phyloP scores from a whole-genome alignment of 64 coral and sea anemone genomes.

The Catalaphyllia jardinei region DNA sequence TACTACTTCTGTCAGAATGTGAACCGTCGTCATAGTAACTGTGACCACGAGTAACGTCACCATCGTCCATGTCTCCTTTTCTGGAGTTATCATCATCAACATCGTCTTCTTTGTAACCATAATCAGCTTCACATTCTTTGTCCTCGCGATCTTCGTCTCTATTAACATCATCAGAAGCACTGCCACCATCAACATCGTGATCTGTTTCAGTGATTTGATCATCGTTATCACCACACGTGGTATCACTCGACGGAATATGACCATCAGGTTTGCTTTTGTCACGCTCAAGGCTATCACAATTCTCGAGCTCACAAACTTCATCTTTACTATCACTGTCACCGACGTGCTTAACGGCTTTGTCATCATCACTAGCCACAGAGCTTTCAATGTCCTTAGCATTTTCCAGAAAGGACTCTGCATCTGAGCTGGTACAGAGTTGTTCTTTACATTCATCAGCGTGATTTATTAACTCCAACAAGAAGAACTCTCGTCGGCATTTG shows the following conservation, averaged over 20 bases:
- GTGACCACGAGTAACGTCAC: background rate
- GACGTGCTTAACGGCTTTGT: background rate
- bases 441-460: background rate
- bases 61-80: background rate
- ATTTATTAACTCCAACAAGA: slow-evolving; percentile 7
- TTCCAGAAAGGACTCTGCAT: background rate
- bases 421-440: background rate
- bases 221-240: background rate
- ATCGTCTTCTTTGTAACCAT: background rate
- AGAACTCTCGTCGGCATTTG: background rate
- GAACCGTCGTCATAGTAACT: background rate
- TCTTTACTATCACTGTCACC: background rate
- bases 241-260: background rate
- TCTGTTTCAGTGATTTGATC: background rate
- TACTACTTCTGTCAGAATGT: background rate
- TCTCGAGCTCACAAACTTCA: background rate
- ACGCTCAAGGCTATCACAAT: background rate
- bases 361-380: background rate
- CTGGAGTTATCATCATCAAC: background rate
- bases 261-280: background rate
- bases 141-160: background rate
- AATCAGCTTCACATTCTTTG: background rate
- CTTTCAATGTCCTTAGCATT: background rate
- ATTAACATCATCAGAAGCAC: background rate
- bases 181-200: background rate